Evolutionary conservation across 2,888 invertebrate genomes (phyloP), one percentile per base, ranked within the genome.

Genomic region (Nomada goodeniana): DNA sequence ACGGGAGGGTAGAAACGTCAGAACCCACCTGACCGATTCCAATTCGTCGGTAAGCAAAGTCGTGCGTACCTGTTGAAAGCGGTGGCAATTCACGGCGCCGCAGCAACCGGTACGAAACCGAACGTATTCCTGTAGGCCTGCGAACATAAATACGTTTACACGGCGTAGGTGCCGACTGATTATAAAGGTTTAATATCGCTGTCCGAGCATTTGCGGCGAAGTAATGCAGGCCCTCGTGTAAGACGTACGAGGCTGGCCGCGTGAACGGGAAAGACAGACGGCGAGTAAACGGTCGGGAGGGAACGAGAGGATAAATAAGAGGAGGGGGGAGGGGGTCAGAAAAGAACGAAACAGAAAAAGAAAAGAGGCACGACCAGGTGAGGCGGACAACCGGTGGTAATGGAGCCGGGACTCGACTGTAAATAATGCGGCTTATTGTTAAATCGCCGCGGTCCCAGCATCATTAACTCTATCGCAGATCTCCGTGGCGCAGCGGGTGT

Each of bases 401-500:
- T 87, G 89, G 87, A 87, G 87, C 85, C 85, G 85, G 85, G 82
- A 88, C 85, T 80, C 81, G 88, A 88, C 89, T 89, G 91, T 92
- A 92, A 92, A 92, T 92, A 92, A 92, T 88, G 89, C 90, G 90
- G 88, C 90, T 92, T 91, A 92, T 92, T 92, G 92, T 92, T 91
- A 91, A 88, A 89, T 89, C 89, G 89, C 90, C 89, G 87, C 86
- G 89, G 89, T 89, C 90, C 89, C 89, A 86, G 91, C 90, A 91
- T 92, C 92, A 92, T 92, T 92, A 92, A 92, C 92, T 91, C 91
- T 92, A 92, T 92, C 92, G 91, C 86, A 87, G 90, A 92, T 92
- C 92, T 92, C 88, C 78, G 85, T 83, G 86, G 89, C 92, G 85
- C 92, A 92, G 92, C 92, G 92, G 92, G 92, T 92, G 92, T 92